phyloP scores from a whole-genome alignment of 2,113 vertebrate species.

The Panthera uncia region DNA sequence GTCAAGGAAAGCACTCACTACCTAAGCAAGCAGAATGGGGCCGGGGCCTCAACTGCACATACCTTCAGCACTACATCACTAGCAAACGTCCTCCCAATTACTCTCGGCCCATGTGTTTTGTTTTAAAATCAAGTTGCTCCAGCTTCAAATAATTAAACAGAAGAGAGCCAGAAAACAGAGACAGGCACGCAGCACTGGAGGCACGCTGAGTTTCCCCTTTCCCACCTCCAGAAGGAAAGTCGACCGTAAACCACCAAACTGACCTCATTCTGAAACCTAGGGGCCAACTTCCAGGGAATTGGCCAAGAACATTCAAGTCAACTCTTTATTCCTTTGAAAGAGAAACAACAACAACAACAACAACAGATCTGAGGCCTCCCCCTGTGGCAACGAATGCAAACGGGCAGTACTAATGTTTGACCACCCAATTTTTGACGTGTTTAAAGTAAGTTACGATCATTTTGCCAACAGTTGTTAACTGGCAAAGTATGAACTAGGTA shows the following conservation, averaged over 20 bases:
- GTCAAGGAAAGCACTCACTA: background rate
- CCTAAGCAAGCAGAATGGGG: background rate
- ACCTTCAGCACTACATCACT: background rate
- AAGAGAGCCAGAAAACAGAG: constrained; percentile 52
- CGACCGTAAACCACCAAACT: background rate
- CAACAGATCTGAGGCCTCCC: background rate
- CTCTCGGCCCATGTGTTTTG: constrained; percentile 67
- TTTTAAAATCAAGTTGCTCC: constrained; percentile 72
- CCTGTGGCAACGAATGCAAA: background rate
- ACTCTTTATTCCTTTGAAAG: background rate
- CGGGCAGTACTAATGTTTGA: background rate
- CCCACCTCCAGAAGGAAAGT: constrained; percentile 1
- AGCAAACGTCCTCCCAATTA: background rate
- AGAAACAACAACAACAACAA: background rate
- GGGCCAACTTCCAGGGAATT: background rate
- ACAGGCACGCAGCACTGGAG: background rate
- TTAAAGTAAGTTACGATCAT: constrained; percentile 7
- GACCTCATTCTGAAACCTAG: constrained; percentile 36
- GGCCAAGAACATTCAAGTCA: background rate
- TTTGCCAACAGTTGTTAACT: background rate
- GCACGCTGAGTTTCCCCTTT: background rate
- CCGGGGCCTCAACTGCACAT: background rate
- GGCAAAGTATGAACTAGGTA: background rate
- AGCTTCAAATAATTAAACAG: constrained; percentile 67
- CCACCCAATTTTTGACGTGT: background rate